Percentiles rank a stretch among this genome's conserved stretches.
These are phyloP conservation scores for Coregonus suidteri DNA, from an alignment of 2,797 vertebrate species.

Conservation along the genomic window DNA sequence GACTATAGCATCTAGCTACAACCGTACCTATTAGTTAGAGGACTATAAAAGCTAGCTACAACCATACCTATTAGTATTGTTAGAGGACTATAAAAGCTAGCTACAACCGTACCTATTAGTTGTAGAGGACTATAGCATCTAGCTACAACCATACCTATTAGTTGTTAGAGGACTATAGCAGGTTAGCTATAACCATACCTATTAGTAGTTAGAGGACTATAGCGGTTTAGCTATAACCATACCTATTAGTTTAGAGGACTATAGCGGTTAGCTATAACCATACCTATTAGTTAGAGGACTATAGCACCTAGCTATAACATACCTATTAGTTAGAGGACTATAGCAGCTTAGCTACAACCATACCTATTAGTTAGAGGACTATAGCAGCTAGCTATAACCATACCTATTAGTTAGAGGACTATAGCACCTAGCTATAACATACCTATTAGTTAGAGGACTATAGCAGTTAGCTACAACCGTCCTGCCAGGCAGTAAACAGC, in stretches of 20 bases:
- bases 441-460: neutral
- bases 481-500: neutral
- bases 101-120: no score
- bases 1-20: neutral
- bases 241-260: no score
- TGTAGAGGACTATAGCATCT: no score
- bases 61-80: no score
- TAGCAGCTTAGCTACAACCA: no score
- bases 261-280: neutral
- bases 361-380: neutral
- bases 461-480: neutral
- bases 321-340: no score
- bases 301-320: no score
- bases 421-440: neutral
- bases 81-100: neutral
- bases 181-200: no score
- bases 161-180: neutral
- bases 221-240: no score
- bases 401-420: neutral
- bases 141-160: neutral
- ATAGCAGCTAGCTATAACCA: neutral
- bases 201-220: no score
- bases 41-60: neutral
- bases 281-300: no score
- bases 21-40: no score